Evolutionary conservation across 2,797 vertebrate genomes (phyloP), one percentile per base, ranked within the genome.

Genomic region (Coregonus suidteri): DNA sequence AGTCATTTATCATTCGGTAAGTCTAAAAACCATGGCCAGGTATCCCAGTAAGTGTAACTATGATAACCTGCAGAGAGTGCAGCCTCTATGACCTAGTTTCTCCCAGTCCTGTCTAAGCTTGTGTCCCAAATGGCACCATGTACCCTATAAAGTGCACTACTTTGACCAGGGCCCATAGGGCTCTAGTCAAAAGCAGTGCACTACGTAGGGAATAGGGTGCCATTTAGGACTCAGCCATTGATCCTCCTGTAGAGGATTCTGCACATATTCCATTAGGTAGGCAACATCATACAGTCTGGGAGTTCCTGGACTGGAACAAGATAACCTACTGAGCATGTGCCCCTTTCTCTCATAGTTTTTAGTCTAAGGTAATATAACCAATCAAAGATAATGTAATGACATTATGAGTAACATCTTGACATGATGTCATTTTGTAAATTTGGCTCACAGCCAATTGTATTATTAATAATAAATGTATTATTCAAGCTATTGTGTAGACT

Each of bases 1-100:
- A 68, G 35, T 16, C 9, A 62, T 20, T n/a, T 20, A 64, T 30
- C 9, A 1, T 25, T 64, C 7, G 59, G n/a, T 25, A 64, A 64
- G 20, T 13, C 59, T 64, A 88, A 92, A 91, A 92, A 92, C 91
- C 90, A 88, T 92, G 91, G 92, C 90, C 91, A 93, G 92, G 91
- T 92, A 87, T 90, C 77, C 74, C 71, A 3, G 13, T 83, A 91
- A 88, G 89, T 89, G 92, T 93, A 91, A 91, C 92, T 90, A 93
- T 93, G 91, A 92, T 92, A 91, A 93, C 92, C 75, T 84, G 82
- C 87, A 90, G 91, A 88, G 87, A 85, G 88, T 37, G 78, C 86
- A 87, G 88, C 86, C 84, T 89, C 80, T 84, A 79, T 92, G 92
- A 93, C 92, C 92, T 91, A 92, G 81, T 91, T 93, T 91, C 59